Evolutionary conservation across 2,888 invertebrate genomes (phyloP).

Genomic region (Boloria euphrosyne): DNA sequence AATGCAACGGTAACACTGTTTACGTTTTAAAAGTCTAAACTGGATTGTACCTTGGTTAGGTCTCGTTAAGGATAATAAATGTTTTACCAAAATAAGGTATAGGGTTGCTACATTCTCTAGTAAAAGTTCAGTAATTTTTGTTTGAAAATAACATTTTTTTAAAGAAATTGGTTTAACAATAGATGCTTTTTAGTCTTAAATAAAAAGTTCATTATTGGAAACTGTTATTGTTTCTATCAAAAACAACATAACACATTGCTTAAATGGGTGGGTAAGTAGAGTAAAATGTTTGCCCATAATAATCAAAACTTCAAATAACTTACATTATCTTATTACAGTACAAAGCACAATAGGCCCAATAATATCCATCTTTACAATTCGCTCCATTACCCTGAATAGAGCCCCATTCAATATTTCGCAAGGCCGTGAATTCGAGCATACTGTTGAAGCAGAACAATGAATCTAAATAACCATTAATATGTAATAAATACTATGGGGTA

Average conservation of each 20-base stretch:
- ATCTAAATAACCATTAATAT: constrained; percentile 83
- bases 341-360: constrained; percentile 54
- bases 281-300: constrained; percentile 30
- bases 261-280: constrained; percentile 22
- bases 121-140: too few relatives aligned
- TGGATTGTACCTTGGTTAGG: constrained; percentile 29
- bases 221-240: neutral
- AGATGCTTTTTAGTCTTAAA: too few relatives aligned
- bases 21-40: constrained; percentile 32
- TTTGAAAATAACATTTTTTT: too few relatives aligned
- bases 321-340: constrained; percentile 62
- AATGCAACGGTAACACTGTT: constrained; percentile 48
- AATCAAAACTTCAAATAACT: constrained; percentile 44
- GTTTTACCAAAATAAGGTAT: constrained; percentile 13
- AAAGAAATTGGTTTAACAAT: too few relatives aligned
- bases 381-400: constrained; percentile 56
- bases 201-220: too few relatives aligned
- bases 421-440: constrained; percentile 79
- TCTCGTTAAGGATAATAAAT: constrained; percentile 22
- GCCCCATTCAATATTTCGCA: constrained; percentile 71
- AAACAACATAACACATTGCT: constrained; percentile 15
- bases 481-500: constrained; percentile 82
- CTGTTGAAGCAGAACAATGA: constrained; percentile 79
- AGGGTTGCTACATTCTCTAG: constrained; percentile 1
- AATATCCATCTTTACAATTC: constrained; percentile 62